These are phyloP conservation scores for Meiosimyza decipiens DNA, from an alignment of 2,888 invertebrate genomes.

Conservation along the genomic window DNA sequence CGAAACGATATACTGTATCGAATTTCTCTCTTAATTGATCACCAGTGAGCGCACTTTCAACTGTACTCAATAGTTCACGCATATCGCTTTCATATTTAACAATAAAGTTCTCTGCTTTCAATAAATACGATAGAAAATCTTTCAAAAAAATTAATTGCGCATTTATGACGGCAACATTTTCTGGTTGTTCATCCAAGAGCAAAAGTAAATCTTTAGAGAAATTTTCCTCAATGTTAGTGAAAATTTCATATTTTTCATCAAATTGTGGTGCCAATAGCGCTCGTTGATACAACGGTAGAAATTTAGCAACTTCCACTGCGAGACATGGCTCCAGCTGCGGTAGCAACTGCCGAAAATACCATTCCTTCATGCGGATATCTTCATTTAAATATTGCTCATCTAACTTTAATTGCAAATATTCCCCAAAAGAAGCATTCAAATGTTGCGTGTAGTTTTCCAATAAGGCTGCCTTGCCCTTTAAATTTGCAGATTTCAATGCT, in stretches of 20 bases:
- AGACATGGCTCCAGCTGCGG: slow-evolving; percentile 35
- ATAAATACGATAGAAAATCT: slow-evolving; percentile 43
- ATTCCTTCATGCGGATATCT: slow-evolving; percentile 45
- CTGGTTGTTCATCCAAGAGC: slow-evolving; percentile 35
- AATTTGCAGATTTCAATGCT: slow-evolving; percentile 31
- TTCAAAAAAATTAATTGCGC: slow-evolving; percentile 42
- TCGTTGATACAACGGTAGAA: slow-evolving; percentile 36
- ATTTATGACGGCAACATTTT: slow-evolving; percentile 36
- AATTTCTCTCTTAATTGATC: slow-evolving; percentile 33
- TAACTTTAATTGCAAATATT: slow-evolving; percentile 38
- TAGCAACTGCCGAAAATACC: slow-evolving; percentile 43
- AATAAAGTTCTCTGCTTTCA: slow-evolving; percentile 8
- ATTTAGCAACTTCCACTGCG: slow-evolving; percentile 31
- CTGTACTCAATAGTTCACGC: slow-evolving; percentile 15
- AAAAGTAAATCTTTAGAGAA: slow-evolving; percentile 35
- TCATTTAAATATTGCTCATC: slow-evolving; percentile 46
- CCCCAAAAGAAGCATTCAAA: slow-evolving; percentile 33
- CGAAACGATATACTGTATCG: slow-evolving; percentile 40
- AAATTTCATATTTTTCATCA: slow-evolving; percentile 44
- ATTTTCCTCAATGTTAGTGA: slow-evolving; percentile 41
- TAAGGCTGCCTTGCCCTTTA: slow-evolving; percentile 35
- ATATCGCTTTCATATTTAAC: slow-evolving; percentile 23
- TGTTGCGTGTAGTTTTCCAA: slow-evolving; percentile 33
- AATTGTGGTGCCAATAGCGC: slow-evolving; percentile 36
- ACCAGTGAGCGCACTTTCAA: slow-evolving; percentile 28